Conservation (phyloP, 2,888 invertebrate species). For the Sarcophaga variegata region DNA sequence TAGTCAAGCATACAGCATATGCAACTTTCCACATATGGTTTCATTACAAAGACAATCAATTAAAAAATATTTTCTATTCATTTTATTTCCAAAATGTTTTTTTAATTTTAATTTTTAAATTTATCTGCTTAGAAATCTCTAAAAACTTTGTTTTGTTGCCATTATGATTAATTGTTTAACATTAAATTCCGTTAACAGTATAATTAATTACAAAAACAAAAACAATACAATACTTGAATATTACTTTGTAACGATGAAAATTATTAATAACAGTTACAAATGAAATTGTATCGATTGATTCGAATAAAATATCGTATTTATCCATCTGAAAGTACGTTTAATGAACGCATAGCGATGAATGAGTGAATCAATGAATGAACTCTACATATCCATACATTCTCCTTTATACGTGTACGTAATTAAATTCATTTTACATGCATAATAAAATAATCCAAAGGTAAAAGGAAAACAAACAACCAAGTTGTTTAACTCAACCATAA, state of each 20-base stretch:
- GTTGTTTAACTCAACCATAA: too few species aligned
- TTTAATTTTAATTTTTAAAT: background rate
- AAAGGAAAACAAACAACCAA: too few species aligned
- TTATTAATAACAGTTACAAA: too few species aligned
- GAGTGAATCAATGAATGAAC: background rate
- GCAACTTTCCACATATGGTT: background rate
- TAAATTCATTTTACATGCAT: background rate
- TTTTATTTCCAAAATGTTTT: too few species aligned
- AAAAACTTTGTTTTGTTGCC: constrained; percentile 9
- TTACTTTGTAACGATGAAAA: too few species aligned
- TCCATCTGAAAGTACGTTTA: background rate
- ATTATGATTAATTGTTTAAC: constrained; percentile 54
- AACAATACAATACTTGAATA: too few species aligned
- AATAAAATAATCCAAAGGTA: background rate
- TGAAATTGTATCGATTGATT: background rate
- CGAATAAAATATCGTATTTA: background rate
- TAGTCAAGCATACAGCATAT: background rate
- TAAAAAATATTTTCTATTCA: background rate
- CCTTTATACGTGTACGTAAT: background rate
- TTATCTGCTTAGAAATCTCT: background rate
- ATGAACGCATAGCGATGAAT: background rate
- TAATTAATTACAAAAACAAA: constrained; percentile 14
- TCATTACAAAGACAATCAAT: constrained; percentile 16
- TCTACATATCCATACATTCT: too few species aligned
- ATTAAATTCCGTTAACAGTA: constrained; percentile 18